phyloP scores from a whole-genome alignment of 1,140 invertebrate species.

The Camponotus vicinus region DNA sequence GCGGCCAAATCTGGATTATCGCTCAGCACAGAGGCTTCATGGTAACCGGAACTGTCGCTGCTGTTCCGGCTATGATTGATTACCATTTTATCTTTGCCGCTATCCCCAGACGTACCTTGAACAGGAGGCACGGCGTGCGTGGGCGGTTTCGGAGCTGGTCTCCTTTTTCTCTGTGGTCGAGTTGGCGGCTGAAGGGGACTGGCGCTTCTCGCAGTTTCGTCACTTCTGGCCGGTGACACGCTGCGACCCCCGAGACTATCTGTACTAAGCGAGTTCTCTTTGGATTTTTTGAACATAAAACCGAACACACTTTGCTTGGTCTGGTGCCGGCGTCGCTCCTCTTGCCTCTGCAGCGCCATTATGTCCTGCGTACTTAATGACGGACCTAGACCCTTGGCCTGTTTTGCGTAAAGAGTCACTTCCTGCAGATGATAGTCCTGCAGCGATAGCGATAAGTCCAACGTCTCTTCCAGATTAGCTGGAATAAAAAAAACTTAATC shows the following conservation, averaged over 20 bases:
- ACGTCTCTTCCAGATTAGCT: constrained; percentile 89
- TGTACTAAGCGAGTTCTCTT: constrained; percentile 85
- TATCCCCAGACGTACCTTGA: neutral
- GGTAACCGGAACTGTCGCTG: constrained; percentile 92
- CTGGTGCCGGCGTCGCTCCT: constrained; percentile 86
- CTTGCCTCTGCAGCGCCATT: constrained; percentile 88
- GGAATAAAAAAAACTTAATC: constrained; percentile 67
- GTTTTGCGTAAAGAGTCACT: constrained; percentile 88
- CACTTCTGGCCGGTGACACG: constrained; percentile 86
- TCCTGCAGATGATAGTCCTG: constrained; percentile 90
- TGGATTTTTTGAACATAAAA: constrained; percentile 86
- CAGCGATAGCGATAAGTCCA: constrained; percentile 87
- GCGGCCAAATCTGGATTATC: constrained; percentile 87
- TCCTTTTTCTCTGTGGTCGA: constrained; percentile 87
- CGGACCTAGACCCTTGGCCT: constrained; percentile 85
- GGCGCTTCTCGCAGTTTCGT: constrained; percentile 83
- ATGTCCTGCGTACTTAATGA: constrained; percentile 89
- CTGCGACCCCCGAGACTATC: constrained; percentile 85
- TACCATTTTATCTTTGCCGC: constrained; percentile 80
- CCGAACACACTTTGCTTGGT: constrained; percentile 86
- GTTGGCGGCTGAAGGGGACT: constrained; percentile 83
- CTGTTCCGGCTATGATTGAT: constrained; percentile 91
- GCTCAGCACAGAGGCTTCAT: constrained; percentile 91
- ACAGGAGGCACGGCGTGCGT: neutral
- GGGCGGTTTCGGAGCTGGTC: constrained; percentile 88